Conservation (phyloP, 2,797 vertebrate genomes). For the Falco peregrinus region DNA sequence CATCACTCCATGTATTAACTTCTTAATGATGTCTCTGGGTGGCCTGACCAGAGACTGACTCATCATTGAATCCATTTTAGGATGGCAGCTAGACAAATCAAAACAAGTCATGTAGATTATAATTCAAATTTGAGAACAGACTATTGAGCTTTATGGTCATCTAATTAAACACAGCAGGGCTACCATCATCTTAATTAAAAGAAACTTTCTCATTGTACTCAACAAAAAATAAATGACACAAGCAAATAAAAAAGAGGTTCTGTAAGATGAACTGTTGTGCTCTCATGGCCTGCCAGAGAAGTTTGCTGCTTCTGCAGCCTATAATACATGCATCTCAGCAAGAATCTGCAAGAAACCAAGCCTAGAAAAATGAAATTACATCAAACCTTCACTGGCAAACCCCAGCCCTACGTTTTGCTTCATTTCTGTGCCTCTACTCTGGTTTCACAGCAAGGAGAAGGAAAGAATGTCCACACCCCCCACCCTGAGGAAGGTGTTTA, state of each 20-base stretch:
- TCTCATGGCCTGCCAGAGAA: neutral
- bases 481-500: neutral
- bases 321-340: neutral
- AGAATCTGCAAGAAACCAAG: neutral
- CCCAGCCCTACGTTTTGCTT: neutral
- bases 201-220: neutral
- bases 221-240: neutral
- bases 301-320: neutral
- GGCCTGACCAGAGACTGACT: constrained; percentile 31
- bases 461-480: neutral
- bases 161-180: constrained; percentile 58
- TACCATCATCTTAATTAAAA: constrained; percentile 57
- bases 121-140: constrained; percentile 39
- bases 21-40: constrained; percentile 21
- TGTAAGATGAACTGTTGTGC: neutral
- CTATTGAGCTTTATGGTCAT: neutral
- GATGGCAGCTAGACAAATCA: constrained; percentile 50
- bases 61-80: constrained; percentile 41
- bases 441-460: neutral
- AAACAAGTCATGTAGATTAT: constrained; percentile 35
- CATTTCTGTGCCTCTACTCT: neutral
- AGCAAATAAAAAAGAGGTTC: neutral
- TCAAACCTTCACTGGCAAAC: neutral
- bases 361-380: neutral
- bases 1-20: neutral